Conservation (phyloP, 2,113 vertebrate species). For the Nipponia nippon region DNA sequence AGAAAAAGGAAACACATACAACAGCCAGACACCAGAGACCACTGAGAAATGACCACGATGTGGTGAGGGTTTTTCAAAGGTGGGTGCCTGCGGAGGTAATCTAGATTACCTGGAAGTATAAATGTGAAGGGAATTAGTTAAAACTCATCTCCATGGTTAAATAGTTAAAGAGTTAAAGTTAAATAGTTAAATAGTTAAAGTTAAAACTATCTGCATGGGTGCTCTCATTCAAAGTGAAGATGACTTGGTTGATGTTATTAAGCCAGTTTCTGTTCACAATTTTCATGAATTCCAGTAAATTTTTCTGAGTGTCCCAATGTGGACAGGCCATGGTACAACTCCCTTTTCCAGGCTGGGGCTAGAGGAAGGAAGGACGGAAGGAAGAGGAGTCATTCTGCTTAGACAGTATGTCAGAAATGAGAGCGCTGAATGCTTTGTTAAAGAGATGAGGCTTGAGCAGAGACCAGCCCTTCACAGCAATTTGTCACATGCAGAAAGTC, state of each 20-base stretch:
- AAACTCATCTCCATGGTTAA: not conserved
- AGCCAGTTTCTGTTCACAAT: not conserved
- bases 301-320: not conserved
- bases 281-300: not conserved
- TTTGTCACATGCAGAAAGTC: not conserved
- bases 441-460: not conserved
- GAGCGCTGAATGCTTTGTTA: not conserved
- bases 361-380: not conserved
- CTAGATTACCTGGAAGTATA: not conserved
- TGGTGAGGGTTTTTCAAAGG: not conserved
- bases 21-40: not conserved
- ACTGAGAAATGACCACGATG: not conserved
- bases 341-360: not conserved
- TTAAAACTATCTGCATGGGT: not conserved
- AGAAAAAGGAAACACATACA: not conserved
- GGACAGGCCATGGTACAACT: not conserved
- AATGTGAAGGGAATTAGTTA: not conserved
- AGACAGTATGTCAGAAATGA: not conserved
- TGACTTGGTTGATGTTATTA: not conserved
- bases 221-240: not conserved
- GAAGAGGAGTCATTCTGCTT: not conserved
- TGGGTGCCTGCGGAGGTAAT: not conserved
- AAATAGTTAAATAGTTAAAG: too few species aligned
- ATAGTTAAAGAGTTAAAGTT: too few species aligned
- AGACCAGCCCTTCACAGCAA: not conserved